These are phyloP conservation scores for Dryobotodes eremita DNA, from an alignment of 2,888 invertebrate genomes.

Conservation along the genomic window DNA sequence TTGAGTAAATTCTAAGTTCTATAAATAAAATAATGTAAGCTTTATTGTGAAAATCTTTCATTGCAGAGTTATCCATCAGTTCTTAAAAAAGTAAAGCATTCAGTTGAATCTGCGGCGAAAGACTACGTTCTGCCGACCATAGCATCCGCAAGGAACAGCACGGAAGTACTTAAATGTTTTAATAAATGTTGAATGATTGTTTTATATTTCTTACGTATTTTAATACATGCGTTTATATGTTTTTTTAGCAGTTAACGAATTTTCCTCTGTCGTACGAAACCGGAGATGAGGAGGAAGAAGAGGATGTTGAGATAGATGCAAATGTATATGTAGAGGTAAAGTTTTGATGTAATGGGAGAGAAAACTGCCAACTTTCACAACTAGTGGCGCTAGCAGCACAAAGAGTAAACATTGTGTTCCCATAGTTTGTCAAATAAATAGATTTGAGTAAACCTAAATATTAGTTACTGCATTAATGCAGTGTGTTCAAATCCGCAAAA, in stretches of 20 bases:
- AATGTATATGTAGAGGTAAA: slow-evolving; percentile 76
- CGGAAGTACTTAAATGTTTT: slow-evolving; percentile 72
- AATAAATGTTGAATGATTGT: neutral
- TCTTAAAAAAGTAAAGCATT: slow-evolving; percentile 82
- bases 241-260: slow-evolving; percentile 34
- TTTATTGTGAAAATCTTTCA: neutral
- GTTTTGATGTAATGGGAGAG: neutral
- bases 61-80: slow-evolving; percentile 88
- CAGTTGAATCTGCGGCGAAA: slow-evolving; percentile 82
- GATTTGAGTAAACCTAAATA: neutral
- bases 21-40: neutral
- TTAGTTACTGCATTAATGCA: no score
- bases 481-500: neutral
- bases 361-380: neutral
- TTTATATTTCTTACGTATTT: neutral
- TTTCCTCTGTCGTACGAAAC: slow-evolving; percentile 80
- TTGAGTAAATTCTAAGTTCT: neutral
- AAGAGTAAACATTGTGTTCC: no score
- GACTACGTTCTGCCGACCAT: slow-evolving; percentile 88
- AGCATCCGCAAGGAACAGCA: slow-evolving; percentile 75
- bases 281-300: slow-evolving; percentile 81
- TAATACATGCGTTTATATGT: neutral
- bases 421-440: neutral
- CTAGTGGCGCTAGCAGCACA: neutral
- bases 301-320: slow-evolving; percentile 67